These are phyloP conservation scores for Microcaecilia unicolor DNA, from an alignment of 2,797 vertebrate species.

Conservation along the genomic window DNA sequence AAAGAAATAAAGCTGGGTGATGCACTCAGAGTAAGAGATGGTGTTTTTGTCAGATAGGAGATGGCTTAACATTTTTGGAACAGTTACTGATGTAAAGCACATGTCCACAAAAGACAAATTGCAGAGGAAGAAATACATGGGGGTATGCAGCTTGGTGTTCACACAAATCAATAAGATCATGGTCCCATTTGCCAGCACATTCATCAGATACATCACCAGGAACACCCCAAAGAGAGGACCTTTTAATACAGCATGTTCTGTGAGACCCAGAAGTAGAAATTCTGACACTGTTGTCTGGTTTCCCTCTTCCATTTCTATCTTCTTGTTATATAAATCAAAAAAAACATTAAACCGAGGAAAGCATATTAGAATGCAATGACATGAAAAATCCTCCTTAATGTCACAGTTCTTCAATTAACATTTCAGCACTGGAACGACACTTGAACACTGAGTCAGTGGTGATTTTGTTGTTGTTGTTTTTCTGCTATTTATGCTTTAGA, in stretches of 20 bases:
- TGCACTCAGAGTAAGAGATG: conserved; percentile 1
- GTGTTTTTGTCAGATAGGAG: not conserved
- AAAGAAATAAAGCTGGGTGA: conserved; percentile 1
- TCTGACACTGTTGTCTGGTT: conserved; percentile 1
- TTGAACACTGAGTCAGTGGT: too few species aligned
- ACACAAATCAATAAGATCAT: conserved; percentile 1
- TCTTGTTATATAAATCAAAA: too few species aligned
- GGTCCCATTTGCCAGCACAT: conserved; percentile 10
- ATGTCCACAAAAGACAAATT: conserved; percentile 19
- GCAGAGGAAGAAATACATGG: conserved; percentile 25
- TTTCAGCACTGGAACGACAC: too few species aligned
- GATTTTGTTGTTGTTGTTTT: too few species aligned
- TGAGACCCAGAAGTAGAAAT: conserved; percentile 5
- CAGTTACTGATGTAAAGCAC: conserved; percentile 7
- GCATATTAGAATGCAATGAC: too few species aligned
- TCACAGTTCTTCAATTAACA: too few species aligned
- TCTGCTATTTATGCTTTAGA: too few species aligned
- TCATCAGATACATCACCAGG: conserved; percentile 9
- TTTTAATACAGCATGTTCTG: not conserved
- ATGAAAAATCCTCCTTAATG: too few species aligned
- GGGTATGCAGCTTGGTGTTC: conserved; percentile 7
- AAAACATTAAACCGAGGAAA: too few species aligned
- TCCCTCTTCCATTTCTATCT: conserved; percentile 7
- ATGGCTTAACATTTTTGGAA: conserved; percentile 14
- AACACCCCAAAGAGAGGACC: conserved; percentile 13